Evolutionary conservation across 2,888 invertebrate species (phyloP).

Genomic region (Campoplex nolae): DNA sequence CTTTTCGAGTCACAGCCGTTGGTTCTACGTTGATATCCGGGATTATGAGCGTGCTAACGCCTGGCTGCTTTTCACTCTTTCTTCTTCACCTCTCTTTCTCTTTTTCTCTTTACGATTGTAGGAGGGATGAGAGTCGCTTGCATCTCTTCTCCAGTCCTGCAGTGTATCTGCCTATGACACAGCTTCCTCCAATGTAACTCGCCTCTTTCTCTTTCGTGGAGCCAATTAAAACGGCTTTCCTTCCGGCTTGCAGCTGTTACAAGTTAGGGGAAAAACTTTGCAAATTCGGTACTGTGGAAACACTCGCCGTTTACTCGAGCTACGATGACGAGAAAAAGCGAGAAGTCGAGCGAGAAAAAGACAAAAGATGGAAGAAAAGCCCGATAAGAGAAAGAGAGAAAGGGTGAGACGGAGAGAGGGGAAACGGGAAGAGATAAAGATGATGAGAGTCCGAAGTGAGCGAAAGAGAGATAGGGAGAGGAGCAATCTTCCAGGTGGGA

Average conservation of each 20-base stretch:
- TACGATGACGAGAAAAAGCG: slow-evolving; percentile 36
- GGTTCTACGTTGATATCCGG: slow-evolving; percentile 67
- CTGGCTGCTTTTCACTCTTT: slow-evolving; percentile 50
- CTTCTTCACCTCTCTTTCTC: slow-evolving; percentile 3
- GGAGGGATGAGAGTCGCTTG: neutral
- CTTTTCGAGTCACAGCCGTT: slow-evolving; percentile 62
- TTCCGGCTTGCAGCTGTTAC: slow-evolving; percentile 76
- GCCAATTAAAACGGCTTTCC: slow-evolving; percentile 79
- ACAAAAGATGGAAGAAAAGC: neutral
- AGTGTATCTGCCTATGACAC: slow-evolving; percentile 44
- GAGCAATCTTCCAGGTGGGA: slow-evolving; percentile 68
- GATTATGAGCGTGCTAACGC: slow-evolving; percentile 70
- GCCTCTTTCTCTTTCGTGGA: slow-evolving; percentile 58
- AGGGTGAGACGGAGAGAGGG: too few species aligned
- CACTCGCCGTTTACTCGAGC: slow-evolving; percentile 48
- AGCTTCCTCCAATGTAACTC: slow-evolving; percentile 45
- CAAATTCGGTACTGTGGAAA: slow-evolving; percentile 68
- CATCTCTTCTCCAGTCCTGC: slow-evolving; percentile 13
- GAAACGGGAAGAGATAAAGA: neutral
- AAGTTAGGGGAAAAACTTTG: slow-evolving; percentile 74
- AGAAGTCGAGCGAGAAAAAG: neutral
- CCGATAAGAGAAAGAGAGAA: slow-evolving; percentile 11
- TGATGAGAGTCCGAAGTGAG: slow-evolving; percentile 36
- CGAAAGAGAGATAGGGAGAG: slow-evolving; percentile 12
- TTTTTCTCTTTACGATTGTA: slow-evolving; percentile 33